phyloP scores from a whole-genome alignment of 2,113 vertebrate species.

The Rhynchomys soricoides region DNA sequence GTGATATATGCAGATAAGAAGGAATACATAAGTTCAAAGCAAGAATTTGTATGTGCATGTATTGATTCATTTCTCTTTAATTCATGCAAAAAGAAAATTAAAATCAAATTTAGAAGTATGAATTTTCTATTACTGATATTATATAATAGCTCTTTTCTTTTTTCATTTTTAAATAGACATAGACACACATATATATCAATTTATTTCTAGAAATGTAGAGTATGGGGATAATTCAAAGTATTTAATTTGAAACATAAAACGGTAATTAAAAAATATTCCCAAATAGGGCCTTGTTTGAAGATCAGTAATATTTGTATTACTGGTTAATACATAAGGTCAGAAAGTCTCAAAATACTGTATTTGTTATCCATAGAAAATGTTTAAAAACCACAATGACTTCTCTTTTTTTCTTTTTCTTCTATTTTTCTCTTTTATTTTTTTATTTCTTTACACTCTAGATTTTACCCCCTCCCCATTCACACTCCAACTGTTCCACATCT shows the following conservation, averaged over 20 bases:
- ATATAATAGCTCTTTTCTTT: neutral
- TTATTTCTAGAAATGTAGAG: constrained; percentile 43
- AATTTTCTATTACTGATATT: neutral
- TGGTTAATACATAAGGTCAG: neutral
- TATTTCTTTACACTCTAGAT: no score
- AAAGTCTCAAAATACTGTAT: neutral
- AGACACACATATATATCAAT: neutral
- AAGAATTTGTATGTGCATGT: neutral
- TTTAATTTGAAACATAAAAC: constrained; percentile 12
- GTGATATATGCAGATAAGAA: neutral
- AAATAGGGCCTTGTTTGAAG: neutral
- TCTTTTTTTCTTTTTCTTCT: no score
- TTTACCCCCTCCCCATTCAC: no score
- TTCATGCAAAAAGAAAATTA: neutral
- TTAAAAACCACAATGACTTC: neutral
- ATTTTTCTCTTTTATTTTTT: no score
- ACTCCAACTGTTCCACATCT: no score
- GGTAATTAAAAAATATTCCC: neutral
- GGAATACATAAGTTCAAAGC: neutral
- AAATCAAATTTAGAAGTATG: neutral
- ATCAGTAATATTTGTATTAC: neutral
- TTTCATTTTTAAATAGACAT: neutral
- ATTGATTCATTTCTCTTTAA: constrained; percentile 11
- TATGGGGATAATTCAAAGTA: constrained; percentile 2
- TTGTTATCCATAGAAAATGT: neutral